Base-by-base conservation (phyloP, 2,797 vertebrate species). In the Eulemur mongoz region DNA sequence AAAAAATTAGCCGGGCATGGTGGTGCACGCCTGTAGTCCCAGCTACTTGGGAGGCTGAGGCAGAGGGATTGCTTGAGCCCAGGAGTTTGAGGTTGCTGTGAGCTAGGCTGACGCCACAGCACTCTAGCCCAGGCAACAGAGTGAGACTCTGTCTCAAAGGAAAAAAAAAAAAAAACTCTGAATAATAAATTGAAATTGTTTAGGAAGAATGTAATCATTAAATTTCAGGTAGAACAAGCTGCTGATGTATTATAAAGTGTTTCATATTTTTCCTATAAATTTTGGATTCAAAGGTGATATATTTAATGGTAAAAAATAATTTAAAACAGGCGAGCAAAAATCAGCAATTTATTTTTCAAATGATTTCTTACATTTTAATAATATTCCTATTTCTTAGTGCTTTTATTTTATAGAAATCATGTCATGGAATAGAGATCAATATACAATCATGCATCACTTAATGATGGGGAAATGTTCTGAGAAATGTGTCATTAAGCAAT, bases 241-340 rank as follows among this genome's bases (percentile, higher is more conserved):
- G 22, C 54, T 59, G 23, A 52, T 93, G 4, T 72, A 72, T 3
- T 50, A 4, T 27, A 54, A 70, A 3, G 52, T 57, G 54, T 57
- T 59, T 83, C n/a, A 9, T 30, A 72, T 35, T 30, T 43, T 13
- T 38, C 17, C 14, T 73, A 72, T 32, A 89, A 76, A 78, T 73
- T 72, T 48, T 87, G 48, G 63, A 82, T 83, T 94, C 35, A 90
- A 59, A 50, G 22, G 27, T 30, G 2, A 43, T 48, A 92, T 72
- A 57, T 23, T 57, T 57, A 91, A 75, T 7, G 5, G 27, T 61
- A 75, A 94, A 90, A 85, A 89, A 78, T 20, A 70, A 72, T 43
- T 93, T 90, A 87, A 93, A 92, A 75, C 12, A 65, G 43, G 23
- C 50, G 59, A 76, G 75, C 5, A 92, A 86, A 94, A 70, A 54